Conservation (phyloP, 2,888 invertebrate genomes). For the Pachycephus smyrnensis region DNA sequence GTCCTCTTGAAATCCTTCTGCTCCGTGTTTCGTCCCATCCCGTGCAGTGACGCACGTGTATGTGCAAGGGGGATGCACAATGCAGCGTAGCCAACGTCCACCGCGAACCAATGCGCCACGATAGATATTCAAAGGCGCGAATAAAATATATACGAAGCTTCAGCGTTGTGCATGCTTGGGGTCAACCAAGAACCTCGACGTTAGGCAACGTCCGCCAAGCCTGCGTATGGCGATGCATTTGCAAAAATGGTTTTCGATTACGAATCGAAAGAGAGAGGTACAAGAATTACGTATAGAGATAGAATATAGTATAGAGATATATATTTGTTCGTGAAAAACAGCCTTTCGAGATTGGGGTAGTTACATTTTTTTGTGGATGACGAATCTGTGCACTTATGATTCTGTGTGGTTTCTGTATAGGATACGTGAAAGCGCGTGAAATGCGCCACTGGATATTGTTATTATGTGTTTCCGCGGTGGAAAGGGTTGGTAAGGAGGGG, state of each 20-base stretch:
- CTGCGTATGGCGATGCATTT: neutral
- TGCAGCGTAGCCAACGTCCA: neutral
- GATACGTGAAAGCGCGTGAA: neutral
- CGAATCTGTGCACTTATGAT: neutral
- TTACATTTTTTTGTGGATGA: neutral
- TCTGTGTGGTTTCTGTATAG: neutral
- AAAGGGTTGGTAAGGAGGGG: conserved; percentile 29
- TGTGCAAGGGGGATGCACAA: neutral
- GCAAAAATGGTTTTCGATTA: neutral
- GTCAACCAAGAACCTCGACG: neutral
- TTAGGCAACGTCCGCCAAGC: neutral
- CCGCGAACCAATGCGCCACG: conserved; percentile 28
- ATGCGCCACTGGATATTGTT: conserved; percentile 33
- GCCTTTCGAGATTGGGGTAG: neutral
- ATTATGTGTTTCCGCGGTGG: conserved; percentile 45
- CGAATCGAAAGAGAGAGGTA: neutral
- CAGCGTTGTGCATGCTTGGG: neutral
- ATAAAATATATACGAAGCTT: conserved; percentile 17
- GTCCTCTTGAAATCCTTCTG: conserved; percentile 8
- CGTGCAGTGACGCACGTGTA: neutral
- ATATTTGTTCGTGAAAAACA: no score
- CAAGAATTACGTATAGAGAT: neutral
- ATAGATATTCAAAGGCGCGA: conserved; percentile 42
- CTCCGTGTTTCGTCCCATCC: conserved; percentile 16
- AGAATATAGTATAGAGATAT: no score